Evolutionary conservation across 2,797 vertebrate species (phyloP), one percentile per base, ranked within the genome.

Genomic region (Eremophila alpestris): DNA sequence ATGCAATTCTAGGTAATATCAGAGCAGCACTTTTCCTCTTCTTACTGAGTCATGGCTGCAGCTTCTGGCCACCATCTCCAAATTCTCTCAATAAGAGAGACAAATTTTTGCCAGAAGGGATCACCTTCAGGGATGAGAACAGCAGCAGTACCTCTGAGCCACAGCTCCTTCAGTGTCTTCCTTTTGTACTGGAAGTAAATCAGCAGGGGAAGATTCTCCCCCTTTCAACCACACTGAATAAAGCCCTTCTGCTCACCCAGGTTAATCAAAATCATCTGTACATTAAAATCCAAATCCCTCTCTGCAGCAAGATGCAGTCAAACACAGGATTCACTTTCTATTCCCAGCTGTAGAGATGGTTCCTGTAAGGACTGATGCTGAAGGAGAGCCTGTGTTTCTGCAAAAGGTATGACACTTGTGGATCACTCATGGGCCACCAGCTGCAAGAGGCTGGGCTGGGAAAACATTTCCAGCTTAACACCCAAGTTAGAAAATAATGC

Each of bases 1-100:
- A 92, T 64, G 64, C 70, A 83, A 78, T 82, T 94, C 59, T 73
- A 80, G 74, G 81, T 92, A 73, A 83, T 63, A 90, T 32, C 62
- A 89, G 63, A 83, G 69, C 34, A 83, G 69, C 26, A 40, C 21
- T 86, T 87, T 74, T 63, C 26, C 32, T 34, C 54, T 80, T 91
- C 38, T 73, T 63, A 70, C 40, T 62, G 54, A 93, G 84, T 82
- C 75, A 54, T 7, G 30, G 56, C 84, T 86, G 34, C 59, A 93
- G 59, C 63, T 82, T 93, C 65, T 73, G 54, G 70, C 29, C 58
- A 73, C 40, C 10, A 10, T 45, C 58, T 87, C 40, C 64, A 87
- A 85, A 87, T n/a, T 48, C 69, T 86, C 34, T 67, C 65, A 83
- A 11, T 56, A 83, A 87, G 11, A 83, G 24, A 93, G 36, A 77